These are phyloP conservation scores for Pygmarrhopalites habei DNA, from an alignment of 1,140 invertebrate species.

Conservation along the genomic window DNA sequence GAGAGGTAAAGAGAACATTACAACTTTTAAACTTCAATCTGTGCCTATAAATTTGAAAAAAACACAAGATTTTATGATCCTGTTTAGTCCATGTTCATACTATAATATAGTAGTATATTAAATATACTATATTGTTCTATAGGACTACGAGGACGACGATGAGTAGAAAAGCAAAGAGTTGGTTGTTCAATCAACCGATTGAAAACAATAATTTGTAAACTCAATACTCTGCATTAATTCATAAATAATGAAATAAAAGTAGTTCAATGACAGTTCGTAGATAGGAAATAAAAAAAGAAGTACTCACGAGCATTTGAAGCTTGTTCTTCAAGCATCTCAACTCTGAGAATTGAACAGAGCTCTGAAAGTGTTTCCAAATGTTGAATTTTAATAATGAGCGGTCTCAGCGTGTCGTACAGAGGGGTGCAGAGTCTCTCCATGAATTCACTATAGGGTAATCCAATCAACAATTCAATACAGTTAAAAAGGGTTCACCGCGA, in stretches of 20 bases:
- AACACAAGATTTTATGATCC: background rate
- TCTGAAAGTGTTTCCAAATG: conserved; percentile 96
- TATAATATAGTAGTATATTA: too few species aligned
- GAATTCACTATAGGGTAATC: conserved; percentile 45
- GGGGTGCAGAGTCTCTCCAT: conserved; percentile 78
- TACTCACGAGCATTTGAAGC: conserved; percentile 71
- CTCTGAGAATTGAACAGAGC: conserved; percentile 84
- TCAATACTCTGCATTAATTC: background rate
- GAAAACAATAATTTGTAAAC: background rate
- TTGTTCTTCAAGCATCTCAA: conserved; percentile 93
- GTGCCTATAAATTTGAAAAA: too few species aligned
- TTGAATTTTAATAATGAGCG: conserved; percentile 92
- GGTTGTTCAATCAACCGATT: too few species aligned
- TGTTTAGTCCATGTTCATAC: background rate
- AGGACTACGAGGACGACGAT: background rate
- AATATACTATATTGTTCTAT: too few species aligned
- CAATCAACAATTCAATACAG: conserved; percentile 6
- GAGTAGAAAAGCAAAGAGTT: background rate
- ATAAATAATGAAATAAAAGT: background rate
- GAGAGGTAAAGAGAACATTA: background rate
- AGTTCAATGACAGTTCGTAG: too few species aligned
- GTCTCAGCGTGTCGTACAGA: conserved; percentile 88
- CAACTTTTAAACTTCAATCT: background rate
- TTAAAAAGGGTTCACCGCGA: conserved; percentile 6
- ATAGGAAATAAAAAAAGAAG: background rate